Base-by-base conservation (phyloP, 2,797 vertebrate species). In the Hemitrygon akajei region DNA sequence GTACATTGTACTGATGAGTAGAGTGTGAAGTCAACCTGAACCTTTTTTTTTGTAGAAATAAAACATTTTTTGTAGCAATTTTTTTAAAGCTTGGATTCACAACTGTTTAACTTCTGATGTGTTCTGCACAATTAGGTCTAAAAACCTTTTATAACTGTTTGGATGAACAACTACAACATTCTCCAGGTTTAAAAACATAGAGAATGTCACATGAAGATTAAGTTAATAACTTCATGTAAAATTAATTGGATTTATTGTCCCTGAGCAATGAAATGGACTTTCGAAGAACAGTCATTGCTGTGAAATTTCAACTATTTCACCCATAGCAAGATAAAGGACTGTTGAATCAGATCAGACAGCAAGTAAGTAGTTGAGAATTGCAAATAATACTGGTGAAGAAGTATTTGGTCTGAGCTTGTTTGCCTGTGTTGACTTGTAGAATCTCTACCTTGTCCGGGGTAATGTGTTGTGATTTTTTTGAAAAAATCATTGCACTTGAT, bases 111-210 rank as follows among this genome's bases (percentile, higher is more conserved):
- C 81, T 86, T 87, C 84, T 60, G 0, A 86, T 63, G 27, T n/a
- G 84, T 87, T 87, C 84, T 87, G 58, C 60, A 87, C 84, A 87
- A 87, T 87, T 63, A n/a, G 58, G 84, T 63, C 63, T 87, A 60
- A 60, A 86, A 60, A 58, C 56, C 27, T 86, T 60, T 86, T 56
- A 25, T 86, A 86, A 60, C 25, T 86, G 27, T 60, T 60, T 87
- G 81, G 27, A 86, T 86, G 82, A 86, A 86, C 12, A 27, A 30
- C 22, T 47, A 30, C 25, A 58, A 60, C 82, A 86, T 60, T 86
- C 82, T 86, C 82, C 16, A 22, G 71, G 22, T 73, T 82, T 0
- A 47, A 25, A 86, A 58, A 86, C 25, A 30, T n/a, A 60, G 27
- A 87, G 58, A n/a, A 87, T n/a, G 58, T 87, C 58, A 63, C 84